Evolutionary conservation across 1,140 invertebrate species (phyloP).

Genomic region (Bombus breviceps): DNA sequence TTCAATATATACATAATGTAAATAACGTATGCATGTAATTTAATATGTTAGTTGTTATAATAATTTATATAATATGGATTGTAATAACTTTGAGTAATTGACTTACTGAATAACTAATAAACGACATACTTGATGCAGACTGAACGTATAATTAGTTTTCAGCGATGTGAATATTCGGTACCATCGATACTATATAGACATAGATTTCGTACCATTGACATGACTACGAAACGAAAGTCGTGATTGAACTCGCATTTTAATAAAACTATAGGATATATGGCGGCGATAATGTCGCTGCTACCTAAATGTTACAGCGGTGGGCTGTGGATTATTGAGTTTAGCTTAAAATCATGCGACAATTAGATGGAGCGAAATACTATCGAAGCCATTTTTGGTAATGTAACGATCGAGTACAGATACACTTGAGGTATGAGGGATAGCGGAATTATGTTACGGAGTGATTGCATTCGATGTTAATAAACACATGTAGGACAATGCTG

Average conservation of each 20-base stretch:
- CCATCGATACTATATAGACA: slow-evolving; percentile 6
- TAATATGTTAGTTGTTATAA: slow-evolving; percentile 6
- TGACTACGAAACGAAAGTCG: background rate
- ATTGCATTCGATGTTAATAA: slow-evolving; percentile 47
- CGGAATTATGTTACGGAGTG: slow-evolving; percentile 3
- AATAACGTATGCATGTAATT: slow-evolving; percentile 8
- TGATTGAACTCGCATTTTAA: slow-evolving; percentile 36
- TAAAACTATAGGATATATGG: slow-evolving; percentile 38
- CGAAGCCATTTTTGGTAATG: slow-evolving; percentile 25
- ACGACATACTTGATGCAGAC: slow-evolving; percentile 28
- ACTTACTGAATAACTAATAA: slow-evolving; percentile 22
- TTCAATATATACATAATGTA: slow-evolving; percentile 10
- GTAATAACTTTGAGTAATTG: background rate
- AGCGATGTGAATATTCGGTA: slow-evolving; percentile 10
- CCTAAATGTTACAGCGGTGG: slow-evolving; percentile 34
- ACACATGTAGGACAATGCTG: slow-evolving; percentile 56
- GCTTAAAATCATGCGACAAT: slow-evolving; percentile 46
- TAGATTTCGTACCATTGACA: slow-evolving; percentile 35
- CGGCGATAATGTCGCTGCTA: slow-evolving; percentile 31
- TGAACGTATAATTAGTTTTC: slow-evolving; percentile 35
- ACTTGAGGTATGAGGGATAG: slow-evolving; percentile 50
- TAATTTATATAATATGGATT: background rate
- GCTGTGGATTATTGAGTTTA: slow-evolving; percentile 55
- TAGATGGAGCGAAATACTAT: slow-evolving; percentile 15
- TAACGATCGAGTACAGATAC: slow-evolving; percentile 43